Base-by-base conservation (phyloP, 2,888 invertebrate species). In the Lasius platythorax region DNA sequence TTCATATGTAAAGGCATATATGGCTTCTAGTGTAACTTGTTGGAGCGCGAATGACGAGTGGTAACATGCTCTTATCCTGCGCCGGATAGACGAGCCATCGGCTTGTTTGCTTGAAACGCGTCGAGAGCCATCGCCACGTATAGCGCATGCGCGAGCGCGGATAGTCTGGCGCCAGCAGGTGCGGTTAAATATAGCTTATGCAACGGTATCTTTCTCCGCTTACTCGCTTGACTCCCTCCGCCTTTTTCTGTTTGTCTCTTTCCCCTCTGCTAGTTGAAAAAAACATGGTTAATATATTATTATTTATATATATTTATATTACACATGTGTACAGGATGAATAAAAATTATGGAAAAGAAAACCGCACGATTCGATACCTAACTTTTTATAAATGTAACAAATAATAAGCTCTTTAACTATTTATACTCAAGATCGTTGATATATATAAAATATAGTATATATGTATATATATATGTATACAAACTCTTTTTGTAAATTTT, bases 151-250 rank as follows among this genome's bases (percentile, higher is more conserved):
- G 82, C 83, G 61, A 84, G 82, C 81, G 79, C 85, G 88, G 82
- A 84, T 89, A 88, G 90, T 90, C 87, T 90, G 90, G 90, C 90
- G 90, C 90, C 90, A 90, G 90, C 90, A 90, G 90, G 90, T 90
- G 90, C 85, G 86, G 90, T 86, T 90, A 90, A 87, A 90, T 90
- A 89, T 90, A 90, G 85, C 86, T 86, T 87, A 79, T 87, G 87
- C 85, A 90, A 88, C 87, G 89, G 89, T 81, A 89, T 89, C 74
- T 84, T 88, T 53, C 46, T 58, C 72, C 37, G 67, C 43, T n/a
- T 23, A 30, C 37, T 64, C 50, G 40, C 50, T 61, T 63, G 58
- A 28, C 63, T 83, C 63, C 43, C 46, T 82, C 40, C 79, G 8
- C 53, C 64, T 63, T 67, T 70, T 64, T 74, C 50, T 81, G 37